Evolutionary conservation across 1,140 invertebrate species (phyloP).

Genomic region (Aporrectodea caliginosa): DNA sequence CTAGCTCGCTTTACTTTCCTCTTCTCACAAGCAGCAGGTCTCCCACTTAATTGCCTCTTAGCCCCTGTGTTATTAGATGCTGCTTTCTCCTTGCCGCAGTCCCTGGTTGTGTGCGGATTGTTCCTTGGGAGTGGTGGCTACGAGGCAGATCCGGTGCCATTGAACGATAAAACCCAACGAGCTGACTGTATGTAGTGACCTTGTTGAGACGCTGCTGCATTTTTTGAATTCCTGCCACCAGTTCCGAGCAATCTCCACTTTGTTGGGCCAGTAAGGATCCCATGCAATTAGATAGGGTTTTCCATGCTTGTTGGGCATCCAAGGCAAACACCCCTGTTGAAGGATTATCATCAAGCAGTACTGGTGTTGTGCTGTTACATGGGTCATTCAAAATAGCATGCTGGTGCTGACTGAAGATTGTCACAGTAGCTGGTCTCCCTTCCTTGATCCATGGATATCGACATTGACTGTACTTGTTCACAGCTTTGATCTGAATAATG

Average conservation of each 20-base stretch:
- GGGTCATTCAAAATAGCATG: not conserved
- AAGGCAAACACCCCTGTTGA: not conserved
- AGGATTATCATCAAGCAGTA: not conserved
- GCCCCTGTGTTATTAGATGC: not conserved
- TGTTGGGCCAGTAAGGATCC: not conserved
- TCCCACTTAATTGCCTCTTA: not conserved
- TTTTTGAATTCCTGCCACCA: not conserved
- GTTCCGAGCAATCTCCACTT: not conserved
- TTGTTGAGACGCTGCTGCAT: not conserved
- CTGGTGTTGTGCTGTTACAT: not conserved
- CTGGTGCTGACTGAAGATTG: not conserved
- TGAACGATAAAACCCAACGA: not conserved
- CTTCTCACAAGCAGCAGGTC: not conserved
- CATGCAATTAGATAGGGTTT: too few relatives aligned
- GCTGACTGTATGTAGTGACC: not conserved
- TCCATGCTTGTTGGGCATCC: not conserved
- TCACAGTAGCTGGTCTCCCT: too few relatives aligned
- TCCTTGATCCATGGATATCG: too few relatives aligned
- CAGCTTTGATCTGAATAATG: too few relatives aligned
- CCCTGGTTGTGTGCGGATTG: not conserved
- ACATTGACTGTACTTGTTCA: too few relatives aligned
- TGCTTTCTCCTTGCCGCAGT: not conserved
- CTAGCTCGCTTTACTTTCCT: not conserved
- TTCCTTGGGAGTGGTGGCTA: not conserved
- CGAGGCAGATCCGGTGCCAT: not conserved